Conservation (phyloP, 2,113 vertebrate species). For the Gallinago media region DNA sequence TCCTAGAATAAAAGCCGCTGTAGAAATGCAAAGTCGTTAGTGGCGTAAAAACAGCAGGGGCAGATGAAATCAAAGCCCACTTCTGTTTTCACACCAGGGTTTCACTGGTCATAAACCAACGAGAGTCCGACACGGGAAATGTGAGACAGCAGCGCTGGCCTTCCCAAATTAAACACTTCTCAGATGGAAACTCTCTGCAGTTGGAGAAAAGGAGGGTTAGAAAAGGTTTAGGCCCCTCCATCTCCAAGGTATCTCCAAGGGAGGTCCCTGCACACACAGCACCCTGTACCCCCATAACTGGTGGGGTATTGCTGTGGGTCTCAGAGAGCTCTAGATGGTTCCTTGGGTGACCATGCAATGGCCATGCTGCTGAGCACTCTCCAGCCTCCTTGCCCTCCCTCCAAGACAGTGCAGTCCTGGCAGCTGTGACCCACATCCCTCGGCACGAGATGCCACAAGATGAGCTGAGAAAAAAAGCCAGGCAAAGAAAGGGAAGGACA, state of each 20-base stretch:
- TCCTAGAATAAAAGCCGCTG: constrained; percentile 49
- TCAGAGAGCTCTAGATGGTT: not conserved
- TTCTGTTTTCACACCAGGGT: constrained; percentile 47
- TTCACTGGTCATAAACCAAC: constrained; percentile 47
- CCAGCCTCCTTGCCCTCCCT: not conserved
- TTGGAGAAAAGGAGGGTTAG: not conserved
- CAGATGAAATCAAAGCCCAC: constrained; percentile 43
- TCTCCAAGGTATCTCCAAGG: not conserved
- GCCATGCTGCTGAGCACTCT: not conserved
- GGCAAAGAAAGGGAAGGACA: not conserved
- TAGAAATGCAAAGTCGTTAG: constrained; percentile 34
- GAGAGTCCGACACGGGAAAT: not conserved
- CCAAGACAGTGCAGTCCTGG: not conserved
- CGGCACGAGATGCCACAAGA: not conserved
- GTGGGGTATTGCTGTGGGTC: not conserved
- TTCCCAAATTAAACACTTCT: constrained; percentile 22
- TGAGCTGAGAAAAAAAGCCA: not conserved
- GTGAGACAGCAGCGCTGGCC: not conserved
- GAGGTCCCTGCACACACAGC: not conserved
- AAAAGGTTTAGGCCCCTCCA: not conserved
- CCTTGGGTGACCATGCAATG: not conserved
- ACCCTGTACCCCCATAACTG: accelerated
- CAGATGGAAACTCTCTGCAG: not conserved
- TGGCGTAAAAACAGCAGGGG: constrained; percentile 39
- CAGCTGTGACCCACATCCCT: not conserved